Conservation (phyloP, 2,113 vertebrate species). For the Bostrychus sinensis region DNA sequence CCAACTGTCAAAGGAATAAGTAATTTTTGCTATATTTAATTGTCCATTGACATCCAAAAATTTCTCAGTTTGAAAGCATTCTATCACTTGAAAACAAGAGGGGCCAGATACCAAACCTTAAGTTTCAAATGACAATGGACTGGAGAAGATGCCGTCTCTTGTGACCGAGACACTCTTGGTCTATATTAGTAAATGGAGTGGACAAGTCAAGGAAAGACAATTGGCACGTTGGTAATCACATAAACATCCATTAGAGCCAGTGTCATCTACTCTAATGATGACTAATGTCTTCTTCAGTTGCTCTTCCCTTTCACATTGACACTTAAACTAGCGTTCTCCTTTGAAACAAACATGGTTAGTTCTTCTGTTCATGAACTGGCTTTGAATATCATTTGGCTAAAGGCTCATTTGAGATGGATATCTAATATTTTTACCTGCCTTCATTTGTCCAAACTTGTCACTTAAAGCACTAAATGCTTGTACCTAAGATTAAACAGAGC, state of each 20-base stretch:
- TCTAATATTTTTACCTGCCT: no score
- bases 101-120: not conserved
- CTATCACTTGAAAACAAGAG: no score
- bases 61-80: no score
- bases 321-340: constrained; percentile 18
- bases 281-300: constrained; percentile 87
- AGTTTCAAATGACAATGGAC: not conserved
- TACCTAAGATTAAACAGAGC: not conserved
- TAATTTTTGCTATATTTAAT: no score
- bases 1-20: no score
- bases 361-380: constrained; percentile 45
- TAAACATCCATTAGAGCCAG: constrained; percentile 89
- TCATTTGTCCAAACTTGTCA: no score
- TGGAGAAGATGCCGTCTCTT: constrained; percentile 8
- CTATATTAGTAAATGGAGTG: constrained; percentile 84
- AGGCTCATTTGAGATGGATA: no score
- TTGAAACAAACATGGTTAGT: constrained; percentile 28
- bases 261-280: constrained; percentile 94
- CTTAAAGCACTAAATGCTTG: no score
- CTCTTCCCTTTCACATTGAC: not conserved
- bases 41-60: no score
- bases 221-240: constrained; percentile 88
- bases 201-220: constrained; percentile 88
- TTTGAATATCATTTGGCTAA: constrained; percentile 34
- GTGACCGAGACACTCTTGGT: constrained; percentile 80